Evolutionary conservation across 2,888 invertebrate species (phyloP).

Genomic region (Meloe dianella): DNA sequence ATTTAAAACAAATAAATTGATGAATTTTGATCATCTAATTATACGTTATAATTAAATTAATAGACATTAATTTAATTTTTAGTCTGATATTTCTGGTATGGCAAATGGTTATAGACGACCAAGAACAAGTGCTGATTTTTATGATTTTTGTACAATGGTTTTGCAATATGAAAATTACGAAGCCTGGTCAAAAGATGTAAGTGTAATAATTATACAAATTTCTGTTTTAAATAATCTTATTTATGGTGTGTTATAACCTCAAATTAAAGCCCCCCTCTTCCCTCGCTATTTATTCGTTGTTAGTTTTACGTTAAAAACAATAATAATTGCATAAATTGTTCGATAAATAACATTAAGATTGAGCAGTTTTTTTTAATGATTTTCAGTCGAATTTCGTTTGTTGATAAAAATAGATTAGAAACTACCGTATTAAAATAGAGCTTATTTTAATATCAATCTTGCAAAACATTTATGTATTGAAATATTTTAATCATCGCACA

Average conservation of each 20-base stretch:
- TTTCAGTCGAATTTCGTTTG: not conserved
- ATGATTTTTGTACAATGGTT: slow-evolving; percentile 63
- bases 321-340: not conserved
- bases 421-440: not conserved
- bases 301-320: not conserved
- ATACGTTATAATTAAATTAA: not conserved
- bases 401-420: not conserved
- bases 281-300: too few species aligned
- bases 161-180: slow-evolving; percentile 64
- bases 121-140: slow-evolving; percentile 63
- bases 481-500: not conserved
- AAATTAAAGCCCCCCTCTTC: too few species aligned
- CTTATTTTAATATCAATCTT: not conserved
- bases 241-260: not conserved
- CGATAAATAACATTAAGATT: not conserved
- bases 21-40: too few species aligned
- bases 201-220: slow-evolving; percentile 26
- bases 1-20: not conserved
- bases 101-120: slow-evolving; percentile 49
- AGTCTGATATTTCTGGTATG: slow-evolving; percentile 44
- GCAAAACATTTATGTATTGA: not conserved
- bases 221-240: too few species aligned
- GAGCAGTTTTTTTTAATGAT: not conserved
- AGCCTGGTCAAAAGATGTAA: slow-evolving; percentile 58
- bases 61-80: slow-evolving; percentile 27